A percentile compares a stretch with the other conserved stretches of the same genome.
Conservation (phyloP, 2,113 vertebrate species). For the Prionailurus bengalensis region DNA sequence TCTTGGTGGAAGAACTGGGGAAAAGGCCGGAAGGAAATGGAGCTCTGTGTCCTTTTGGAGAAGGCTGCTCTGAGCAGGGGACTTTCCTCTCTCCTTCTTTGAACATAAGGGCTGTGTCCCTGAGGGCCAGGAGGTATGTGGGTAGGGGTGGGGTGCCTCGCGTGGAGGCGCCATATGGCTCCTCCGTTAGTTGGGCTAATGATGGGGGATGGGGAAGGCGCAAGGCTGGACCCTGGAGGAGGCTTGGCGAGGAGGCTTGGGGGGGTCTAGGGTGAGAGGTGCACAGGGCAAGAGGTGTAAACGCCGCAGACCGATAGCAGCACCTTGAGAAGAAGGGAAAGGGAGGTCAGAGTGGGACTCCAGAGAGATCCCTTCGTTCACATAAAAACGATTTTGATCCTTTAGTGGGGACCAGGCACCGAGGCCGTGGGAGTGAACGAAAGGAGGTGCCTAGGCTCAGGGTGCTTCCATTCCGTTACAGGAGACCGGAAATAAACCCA, state of each 20-base stretch:
- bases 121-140: not conserved
- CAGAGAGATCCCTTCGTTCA: not conserved
- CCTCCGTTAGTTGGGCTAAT: not conserved
- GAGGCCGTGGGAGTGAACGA: not conserved
- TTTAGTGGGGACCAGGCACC: not conserved
- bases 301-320: not conserved
- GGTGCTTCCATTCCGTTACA: not conserved
- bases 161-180: not conserved
- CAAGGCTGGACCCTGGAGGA: not conserved
- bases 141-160: not conserved
- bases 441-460: not conserved
- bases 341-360: not conserved
- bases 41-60: constrained; percentile 35
- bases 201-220: not conserved
- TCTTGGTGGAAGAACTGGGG: constrained; percentile 36
- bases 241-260: not conserved
- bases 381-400: not conserved
- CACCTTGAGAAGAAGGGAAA: not conserved
- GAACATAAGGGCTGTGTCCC: constrained; percentile 16
- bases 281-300: not conserved
- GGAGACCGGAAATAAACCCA: not conserved
- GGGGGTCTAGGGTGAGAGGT: not conserved
- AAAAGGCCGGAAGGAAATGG: constrained; percentile 50
- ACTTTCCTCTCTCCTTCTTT: not conserved
- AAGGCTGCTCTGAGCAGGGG: not conserved